Evolutionary conservation across 2,888 invertebrate genomes (phyloP).

Genomic region (Zaprionus obscuricornis): DNA sequence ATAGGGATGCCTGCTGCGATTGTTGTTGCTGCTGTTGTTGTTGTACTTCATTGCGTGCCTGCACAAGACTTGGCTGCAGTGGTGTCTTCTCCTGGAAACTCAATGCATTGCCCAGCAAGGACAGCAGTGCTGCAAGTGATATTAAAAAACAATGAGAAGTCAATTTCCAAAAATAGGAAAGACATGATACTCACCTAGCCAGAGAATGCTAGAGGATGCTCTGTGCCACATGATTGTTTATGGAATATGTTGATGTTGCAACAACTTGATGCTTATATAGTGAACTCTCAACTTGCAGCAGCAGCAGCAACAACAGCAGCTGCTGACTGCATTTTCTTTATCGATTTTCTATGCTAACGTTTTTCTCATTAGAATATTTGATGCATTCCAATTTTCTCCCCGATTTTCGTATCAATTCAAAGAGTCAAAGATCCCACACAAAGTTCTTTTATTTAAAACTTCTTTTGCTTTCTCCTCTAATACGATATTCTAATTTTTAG

Average conservation of each 20-base stretch:
- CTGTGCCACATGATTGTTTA: slow-evolving; percentile 46
- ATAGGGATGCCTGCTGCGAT: slow-evolving; percentile 7
- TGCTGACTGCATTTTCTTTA: slow-evolving; percentile 47
- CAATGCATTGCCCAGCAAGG: slow-evolving; percentile 30
- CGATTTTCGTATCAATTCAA: slow-evolving; percentile 24
- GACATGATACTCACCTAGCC: slow-evolving; percentile 60
- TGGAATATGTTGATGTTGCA: slow-evolving; percentile 41
- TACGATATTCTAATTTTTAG: slow-evolving; percentile 26
- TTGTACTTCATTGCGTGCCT: slow-evolving; percentile 39
- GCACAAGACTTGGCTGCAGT: slow-evolving; percentile 38
- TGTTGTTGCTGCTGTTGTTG: slow-evolving; percentile 13
- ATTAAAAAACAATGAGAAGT: background rate
- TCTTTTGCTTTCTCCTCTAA: slow-evolving; percentile 41
- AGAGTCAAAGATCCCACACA: slow-evolving; percentile 30
- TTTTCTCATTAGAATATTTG: slow-evolving; percentile 66
- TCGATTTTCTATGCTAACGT: slow-evolving; percentile 45
- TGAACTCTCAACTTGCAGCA: too few relatives aligned
- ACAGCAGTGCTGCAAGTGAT: slow-evolving; percentile 42
- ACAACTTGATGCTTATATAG: slow-evolving; percentile 43
- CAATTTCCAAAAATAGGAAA: too few relatives aligned
- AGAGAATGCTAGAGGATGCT: slow-evolving; percentile 46
- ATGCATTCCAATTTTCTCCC: slow-evolving; percentile 17
- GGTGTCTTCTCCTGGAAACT: slow-evolving; percentile 60
- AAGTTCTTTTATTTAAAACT: slow-evolving; percentile 8
- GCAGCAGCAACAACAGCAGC: slow-evolving; percentile 23